Evolutionary conservation across 2,797 vertebrate species (phyloP).

Genomic region (Ispidina lecontei): DNA sequence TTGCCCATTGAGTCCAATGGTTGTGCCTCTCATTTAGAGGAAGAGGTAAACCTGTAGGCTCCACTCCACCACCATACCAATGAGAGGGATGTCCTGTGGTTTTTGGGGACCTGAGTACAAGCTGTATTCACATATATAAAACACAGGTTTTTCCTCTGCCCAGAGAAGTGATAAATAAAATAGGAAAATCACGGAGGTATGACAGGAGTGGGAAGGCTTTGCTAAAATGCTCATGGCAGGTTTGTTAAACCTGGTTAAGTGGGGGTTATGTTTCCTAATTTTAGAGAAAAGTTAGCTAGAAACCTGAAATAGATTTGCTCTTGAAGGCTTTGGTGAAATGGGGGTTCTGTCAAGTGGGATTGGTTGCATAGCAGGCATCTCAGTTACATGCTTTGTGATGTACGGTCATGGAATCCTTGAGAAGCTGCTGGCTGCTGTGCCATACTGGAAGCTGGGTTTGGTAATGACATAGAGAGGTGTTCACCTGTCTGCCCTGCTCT

Average conservation of each 20-base stretch:
- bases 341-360: accelerated
- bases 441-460: background rate
- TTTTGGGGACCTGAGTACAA: background rate
- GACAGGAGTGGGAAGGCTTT: background rate
- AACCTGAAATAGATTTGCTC: background rate
- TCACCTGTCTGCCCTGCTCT: background rate
- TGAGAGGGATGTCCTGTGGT: background rate
- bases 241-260: background rate
- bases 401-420: accelerated
- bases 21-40: background rate
- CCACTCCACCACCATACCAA: background rate
- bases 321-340: background rate
- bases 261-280: background rate
- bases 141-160: background rate
- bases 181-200: background rate
- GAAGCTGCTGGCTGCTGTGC: background rate
- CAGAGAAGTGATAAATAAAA: background rate
- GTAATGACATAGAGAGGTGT: background rate
- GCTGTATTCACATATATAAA: background rate
- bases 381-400: background rate
- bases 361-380: background rate
- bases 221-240: background rate
- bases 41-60: background rate
- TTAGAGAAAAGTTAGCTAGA: background rate
- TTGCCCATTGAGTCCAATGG: background rate